phyloP scores from a whole-genome alignment of 1,140 invertebrate species.

The Drosophila pruinosa region DNA sequence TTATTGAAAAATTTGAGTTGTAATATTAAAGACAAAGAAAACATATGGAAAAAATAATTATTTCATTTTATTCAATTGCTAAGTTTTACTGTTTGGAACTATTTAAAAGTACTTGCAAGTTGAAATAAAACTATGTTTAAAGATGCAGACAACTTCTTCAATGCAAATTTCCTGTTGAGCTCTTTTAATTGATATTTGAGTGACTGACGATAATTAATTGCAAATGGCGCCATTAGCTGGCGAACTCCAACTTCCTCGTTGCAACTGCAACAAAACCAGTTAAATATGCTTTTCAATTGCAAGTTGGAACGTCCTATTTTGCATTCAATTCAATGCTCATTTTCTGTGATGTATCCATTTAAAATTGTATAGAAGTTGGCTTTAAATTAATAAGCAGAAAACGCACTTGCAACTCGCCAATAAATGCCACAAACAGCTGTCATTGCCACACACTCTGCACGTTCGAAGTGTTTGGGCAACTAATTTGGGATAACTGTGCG shows the following conservation, averaged over 20 bases:
- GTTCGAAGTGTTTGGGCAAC: background rate
- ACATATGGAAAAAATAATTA: too few species aligned
- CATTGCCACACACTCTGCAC: background rate
- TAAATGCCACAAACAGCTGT: constrained; percentile 16
- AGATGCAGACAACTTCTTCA: background rate
- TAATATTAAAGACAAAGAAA: too few species aligned
- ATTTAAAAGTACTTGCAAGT: too few species aligned
- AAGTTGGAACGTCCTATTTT: background rate
- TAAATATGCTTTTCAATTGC: background rate
- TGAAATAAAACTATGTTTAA: too few species aligned
- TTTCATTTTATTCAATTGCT: too few species aligned
- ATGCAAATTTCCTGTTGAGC: background rate
- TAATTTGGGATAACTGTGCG: constrained; percentile 12
- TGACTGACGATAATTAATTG: constrained; percentile 20
- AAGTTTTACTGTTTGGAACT: too few species aligned
- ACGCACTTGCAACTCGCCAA: background rate
- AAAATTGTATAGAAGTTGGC: background rate
- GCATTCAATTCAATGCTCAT: background rate
- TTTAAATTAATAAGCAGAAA: constrained; percentile 21
- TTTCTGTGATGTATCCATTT: background rate
- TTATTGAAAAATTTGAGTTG: too few species aligned
- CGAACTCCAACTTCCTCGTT: background rate
- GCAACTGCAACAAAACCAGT: background rate
- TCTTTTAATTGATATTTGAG: background rate
- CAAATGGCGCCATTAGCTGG: background rate